phyloP scores from a whole-genome alignment of 35 echinoderm and acorn worm genomes.

The Acanthaster planci region DNA sequence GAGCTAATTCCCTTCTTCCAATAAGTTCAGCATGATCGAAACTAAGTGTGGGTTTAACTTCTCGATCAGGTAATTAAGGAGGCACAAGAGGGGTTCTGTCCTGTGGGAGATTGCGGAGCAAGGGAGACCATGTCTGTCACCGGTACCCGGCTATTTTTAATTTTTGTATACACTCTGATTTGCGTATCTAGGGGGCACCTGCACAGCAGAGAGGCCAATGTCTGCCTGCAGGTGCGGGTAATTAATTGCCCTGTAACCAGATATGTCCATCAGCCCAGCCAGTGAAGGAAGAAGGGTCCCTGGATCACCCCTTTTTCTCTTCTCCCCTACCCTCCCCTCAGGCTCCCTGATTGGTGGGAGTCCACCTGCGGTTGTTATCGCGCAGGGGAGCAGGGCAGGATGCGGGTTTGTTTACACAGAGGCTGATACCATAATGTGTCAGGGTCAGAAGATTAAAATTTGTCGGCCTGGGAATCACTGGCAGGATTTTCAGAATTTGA shows the following conservation, averaged over 20 bases:
- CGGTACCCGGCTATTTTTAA: slow-evolving; percentile 14
- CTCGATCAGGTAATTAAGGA: slow-evolving; percentile 3
- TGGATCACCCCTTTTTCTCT: background rate
- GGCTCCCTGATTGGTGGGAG: background rate
- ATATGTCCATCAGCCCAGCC: background rate
- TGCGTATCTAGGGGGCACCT: slow-evolving; percentile 9
- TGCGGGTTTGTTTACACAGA: background rate
- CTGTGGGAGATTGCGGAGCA: background rate
- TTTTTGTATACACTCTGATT: slow-evolving; percentile 6
- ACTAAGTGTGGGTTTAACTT: slow-evolving; percentile 6
- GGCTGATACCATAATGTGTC: slow-evolving; percentile 1
- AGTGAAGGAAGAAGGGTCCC: background rate
- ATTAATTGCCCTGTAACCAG: slow-evolving; percentile 13
- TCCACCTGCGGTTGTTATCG: slow-evolving; percentile 3
- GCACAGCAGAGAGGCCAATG: background rate
- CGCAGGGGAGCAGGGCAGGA: background rate
- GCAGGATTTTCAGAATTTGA: background rate
- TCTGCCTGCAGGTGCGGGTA: slow-evolving; percentile 11
- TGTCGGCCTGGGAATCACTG: background rate
- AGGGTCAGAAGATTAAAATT: background rate
- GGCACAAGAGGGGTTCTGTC: slow-evolving; percentile 12
- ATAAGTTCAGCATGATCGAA: slow-evolving; percentile 25
- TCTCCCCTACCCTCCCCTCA: background rate
- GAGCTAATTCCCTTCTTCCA: background rate
- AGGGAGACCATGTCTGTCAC: slow-evolving; percentile 8